phyloP scores from a whole-genome alignment of 2,797 vertebrate species.

The Rhynchonycteris naso region DNA sequence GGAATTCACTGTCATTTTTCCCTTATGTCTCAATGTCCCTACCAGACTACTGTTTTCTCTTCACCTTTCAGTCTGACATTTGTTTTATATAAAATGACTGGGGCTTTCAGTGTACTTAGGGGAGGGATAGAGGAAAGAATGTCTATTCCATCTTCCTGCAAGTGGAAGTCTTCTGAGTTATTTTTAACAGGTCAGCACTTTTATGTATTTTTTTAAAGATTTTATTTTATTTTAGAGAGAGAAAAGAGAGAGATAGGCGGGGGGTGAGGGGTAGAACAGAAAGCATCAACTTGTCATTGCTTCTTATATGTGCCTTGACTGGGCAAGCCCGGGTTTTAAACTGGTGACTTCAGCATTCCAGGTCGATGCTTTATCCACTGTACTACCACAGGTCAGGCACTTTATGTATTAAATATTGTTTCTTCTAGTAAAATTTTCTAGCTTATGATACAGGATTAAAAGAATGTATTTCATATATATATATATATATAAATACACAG shows the following conservation, averaged over 20 bases:
- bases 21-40: not conserved
- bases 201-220: too few species aligned
- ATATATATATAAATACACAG: not conserved
- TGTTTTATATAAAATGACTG: not conserved
- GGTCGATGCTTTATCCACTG: too few species aligned
- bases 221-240: too few species aligned
- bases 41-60: not conserved
- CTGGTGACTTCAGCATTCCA: too few species aligned
- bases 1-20: not conserved
- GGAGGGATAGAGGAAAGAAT: not conserved
- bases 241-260: too few species aligned
- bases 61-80: not conserved
- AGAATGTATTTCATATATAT: not conserved
- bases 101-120: not conserved
- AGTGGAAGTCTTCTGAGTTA: not conserved
- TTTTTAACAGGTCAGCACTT: not conserved
- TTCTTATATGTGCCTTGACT: too few species aligned
- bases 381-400: too few species aligned
- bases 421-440: slow-evolving; percentile 28
- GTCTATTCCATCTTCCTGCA: not conserved
- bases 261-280: too few species aligned
- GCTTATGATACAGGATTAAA: not conserved
- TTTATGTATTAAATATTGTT: not conserved
- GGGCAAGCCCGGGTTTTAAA: too few species aligned
- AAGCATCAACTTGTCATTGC: too few species aligned